These are phyloP conservation scores for Trachemys scripta DNA, from an alignment of 2,113 vertebrate genomes.

Conservation along the genomic window DNA sequence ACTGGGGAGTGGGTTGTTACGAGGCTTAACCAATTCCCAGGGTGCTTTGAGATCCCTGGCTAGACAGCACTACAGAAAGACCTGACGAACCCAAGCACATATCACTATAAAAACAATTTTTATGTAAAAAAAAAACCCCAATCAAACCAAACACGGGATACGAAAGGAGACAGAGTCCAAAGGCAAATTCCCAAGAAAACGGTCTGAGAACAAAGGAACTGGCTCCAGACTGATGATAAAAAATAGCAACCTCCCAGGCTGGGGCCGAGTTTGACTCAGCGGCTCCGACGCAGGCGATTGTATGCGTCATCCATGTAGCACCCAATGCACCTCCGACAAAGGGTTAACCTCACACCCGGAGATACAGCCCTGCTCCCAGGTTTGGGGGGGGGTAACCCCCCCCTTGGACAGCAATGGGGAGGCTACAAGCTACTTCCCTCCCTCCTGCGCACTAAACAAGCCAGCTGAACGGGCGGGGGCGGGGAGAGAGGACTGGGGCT, in stretches of 20 bases:
- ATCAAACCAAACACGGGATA: not conserved
- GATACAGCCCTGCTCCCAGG: too few relatives aligned
- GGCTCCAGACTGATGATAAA: not conserved
- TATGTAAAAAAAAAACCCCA: not conserved
- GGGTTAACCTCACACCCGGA: not conserved
- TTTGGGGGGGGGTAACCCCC: too few relatives aligned
- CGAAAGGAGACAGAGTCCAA: not conserved
- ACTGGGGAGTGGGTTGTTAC: not conserved
- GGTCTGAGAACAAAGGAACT: not conserved
- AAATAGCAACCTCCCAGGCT: not conserved
- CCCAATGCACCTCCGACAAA: not conserved
- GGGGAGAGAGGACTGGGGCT: not conserved
- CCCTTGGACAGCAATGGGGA: not conserved
- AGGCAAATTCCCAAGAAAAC: not conserved
- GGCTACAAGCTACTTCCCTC: not conserved
- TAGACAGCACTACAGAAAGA: not conserved
- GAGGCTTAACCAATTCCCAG: not conserved
- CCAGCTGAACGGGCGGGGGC: not conserved
- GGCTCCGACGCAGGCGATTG: not conserved
- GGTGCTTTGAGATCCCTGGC: not conserved
- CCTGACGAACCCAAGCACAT: not conserved
- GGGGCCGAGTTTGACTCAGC: not conserved
- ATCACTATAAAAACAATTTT: not conserved
- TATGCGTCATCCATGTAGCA: not conserved
- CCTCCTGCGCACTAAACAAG: not conserved